Percentiles rank a stretch among this genome's conserved stretches.
These are phyloP conservation scores for Eupithecia abbreviata DNA, from an alignment of 2,888 invertebrate genomes.

Conservation along the genomic window DNA sequence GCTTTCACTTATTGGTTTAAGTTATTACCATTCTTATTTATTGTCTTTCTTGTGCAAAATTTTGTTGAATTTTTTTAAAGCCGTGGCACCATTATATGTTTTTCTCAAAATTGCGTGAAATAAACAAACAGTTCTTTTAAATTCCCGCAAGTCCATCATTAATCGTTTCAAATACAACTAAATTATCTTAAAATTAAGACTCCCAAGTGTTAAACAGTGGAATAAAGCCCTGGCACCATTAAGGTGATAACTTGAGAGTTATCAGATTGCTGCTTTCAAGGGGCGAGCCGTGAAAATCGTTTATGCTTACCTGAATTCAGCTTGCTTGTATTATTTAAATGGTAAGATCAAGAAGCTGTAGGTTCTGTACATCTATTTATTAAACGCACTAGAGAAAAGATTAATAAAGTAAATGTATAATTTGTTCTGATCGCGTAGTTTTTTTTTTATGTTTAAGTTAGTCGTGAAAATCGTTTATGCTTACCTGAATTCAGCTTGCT, in stretches of 20 bases:
- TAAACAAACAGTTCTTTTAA: background rate
- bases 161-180: constrained; percentile 18
- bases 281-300: constrained; percentile 61
- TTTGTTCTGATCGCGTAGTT: background rate
- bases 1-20: background rate
- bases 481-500: constrained; percentile 52
- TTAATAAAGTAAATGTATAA: background rate
- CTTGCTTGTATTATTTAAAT: constrained; percentile 18
- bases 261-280: constrained; percentile 43
- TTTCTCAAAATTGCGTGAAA: background rate
- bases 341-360: background rate
- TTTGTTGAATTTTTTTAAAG: too few species aligned
- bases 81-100: background rate
- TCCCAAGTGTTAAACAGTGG: constrained; percentile 36
- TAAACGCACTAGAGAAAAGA: background rate
- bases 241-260: constrained; percentile 42
- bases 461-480: constrained; percentile 42
- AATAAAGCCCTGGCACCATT: constrained; percentile 37
- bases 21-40: background rate
- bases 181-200: constrained; percentile 33
- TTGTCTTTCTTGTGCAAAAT: background rate
- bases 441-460: too few species aligned
- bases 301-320: constrained; percentile 56
- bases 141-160: background rate
- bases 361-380: background rate